Evolutionary conservation across 2,888 invertebrate genomes (phyloP).

Genomic region (Eledone cirrhosa): DNA sequence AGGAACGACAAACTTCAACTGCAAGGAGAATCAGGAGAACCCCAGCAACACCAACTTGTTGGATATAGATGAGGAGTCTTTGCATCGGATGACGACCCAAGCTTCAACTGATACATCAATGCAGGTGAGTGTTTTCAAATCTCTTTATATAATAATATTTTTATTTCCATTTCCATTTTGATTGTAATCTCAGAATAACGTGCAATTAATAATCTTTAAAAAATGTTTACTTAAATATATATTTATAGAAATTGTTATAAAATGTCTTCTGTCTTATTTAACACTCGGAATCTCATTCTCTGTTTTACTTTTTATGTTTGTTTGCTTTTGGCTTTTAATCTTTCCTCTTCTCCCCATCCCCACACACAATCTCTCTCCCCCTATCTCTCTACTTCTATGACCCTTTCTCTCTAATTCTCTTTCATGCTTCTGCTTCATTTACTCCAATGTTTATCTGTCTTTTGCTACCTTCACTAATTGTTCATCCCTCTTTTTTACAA

Average conservation of each 20-base stretch:
- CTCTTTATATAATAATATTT: not conserved
- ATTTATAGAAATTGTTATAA: no score
- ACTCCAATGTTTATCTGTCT: no score
- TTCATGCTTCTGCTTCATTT: not conserved
- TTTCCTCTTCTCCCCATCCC: not conserved
- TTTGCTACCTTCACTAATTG: no score
- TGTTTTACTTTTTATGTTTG: not conserved
- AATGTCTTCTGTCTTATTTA: not conserved
- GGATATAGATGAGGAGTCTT: constrained; percentile 60
- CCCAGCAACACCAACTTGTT: constrained; percentile 61
- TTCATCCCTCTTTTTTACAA: no score
- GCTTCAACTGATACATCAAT: constrained; percentile 51
- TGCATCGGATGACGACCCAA: constrained; percentile 60
- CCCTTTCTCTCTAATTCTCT: constrained; percentile 11
- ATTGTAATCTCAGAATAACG: no score
- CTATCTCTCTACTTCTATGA: not conserved
- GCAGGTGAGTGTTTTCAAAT: constrained; percentile 43
- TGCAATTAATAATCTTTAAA: no score
- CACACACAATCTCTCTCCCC: not conserved
- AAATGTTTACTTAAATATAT: no score
- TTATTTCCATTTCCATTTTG: no score
- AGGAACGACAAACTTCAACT: constrained; percentile 23
- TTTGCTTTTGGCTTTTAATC: not conserved
- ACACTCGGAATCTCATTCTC: constrained; percentile 22
- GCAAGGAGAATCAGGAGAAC: constrained; percentile 40